Evolutionary conservation across 2,888 invertebrate species (phyloP).

Genomic region (Homarus gammarus): DNA sequence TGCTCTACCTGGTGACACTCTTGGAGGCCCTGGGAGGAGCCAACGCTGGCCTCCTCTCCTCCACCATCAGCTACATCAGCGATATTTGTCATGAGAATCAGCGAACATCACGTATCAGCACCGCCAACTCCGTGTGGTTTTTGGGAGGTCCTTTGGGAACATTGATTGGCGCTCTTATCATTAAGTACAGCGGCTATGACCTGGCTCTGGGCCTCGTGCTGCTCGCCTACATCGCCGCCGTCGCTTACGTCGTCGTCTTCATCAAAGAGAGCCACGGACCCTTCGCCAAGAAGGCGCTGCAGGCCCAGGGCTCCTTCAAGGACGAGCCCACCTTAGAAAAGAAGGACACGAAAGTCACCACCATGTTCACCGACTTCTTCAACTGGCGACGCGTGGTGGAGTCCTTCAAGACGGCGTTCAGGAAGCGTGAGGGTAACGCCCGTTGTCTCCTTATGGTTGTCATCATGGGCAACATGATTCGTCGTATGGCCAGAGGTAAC

Average conservation of each 20-base stretch:
- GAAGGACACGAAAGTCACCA: neutral
- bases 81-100: conserved; percentile 81
- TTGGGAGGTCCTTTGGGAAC: conserved; percentile 77
- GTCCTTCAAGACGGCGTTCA: conserved; percentile 89
- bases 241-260: conserved; percentile 76
- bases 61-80: conserved; percentile 77
- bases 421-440: conserved; percentile 83
- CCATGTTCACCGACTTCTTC: conserved; percentile 78
- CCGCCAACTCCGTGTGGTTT: conserved; percentile 81
- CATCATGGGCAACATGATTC: conserved; percentile 51
- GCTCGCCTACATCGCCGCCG: conserved; percentile 76
- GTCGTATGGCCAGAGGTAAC: conserved; percentile 61
- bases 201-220: conserved; percentile 77
- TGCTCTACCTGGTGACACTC: conserved; percentile 52
- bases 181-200: conserved; percentile 74
- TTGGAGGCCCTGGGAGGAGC: conserved; percentile 82
- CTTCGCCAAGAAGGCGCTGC: conserved; percentile 42
- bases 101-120: conserved; percentile 83
- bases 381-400: conserved; percentile 86
- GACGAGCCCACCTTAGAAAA: neutral
- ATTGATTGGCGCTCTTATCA: conserved; percentile 77
- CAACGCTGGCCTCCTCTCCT: conserved; percentile 79
- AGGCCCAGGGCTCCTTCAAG: conserved; percentile 28
- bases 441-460: conserved; percentile 74
- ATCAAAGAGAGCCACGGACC: conserved; percentile 75